phyloP scores from a whole-genome alignment of 2,113 vertebrate species.

The Pedionomus torquatus region DNA sequence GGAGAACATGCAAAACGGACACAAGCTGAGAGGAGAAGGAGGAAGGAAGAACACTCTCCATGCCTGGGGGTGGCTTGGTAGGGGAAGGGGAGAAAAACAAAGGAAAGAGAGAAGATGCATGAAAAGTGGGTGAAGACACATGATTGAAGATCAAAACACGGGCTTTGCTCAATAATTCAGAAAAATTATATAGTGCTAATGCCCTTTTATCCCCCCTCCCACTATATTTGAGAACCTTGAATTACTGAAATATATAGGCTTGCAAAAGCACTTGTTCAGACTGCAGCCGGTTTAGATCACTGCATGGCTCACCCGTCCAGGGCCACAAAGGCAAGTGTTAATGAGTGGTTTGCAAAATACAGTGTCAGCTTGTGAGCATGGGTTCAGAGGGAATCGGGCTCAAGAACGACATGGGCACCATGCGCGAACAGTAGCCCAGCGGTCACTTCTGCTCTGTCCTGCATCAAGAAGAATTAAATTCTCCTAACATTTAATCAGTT shows the following conservation, averaged over 20 bases:
- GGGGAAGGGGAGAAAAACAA: neutral
- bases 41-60: neutral
- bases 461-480: neutral
- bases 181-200: neutral
- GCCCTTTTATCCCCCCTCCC: fast-evolving
- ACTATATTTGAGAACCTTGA: neutral
- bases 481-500: neutral
- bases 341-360: neutral
- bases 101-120: neutral
- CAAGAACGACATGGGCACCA: fast-evolving
- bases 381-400: neutral
- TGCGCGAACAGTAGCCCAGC: neutral
- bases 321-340: neutral
- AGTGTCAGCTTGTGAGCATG: neutral
- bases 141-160: neutral
- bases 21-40: neutral
- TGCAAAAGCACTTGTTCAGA: neutral
- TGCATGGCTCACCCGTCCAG: neutral
- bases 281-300: neutral
- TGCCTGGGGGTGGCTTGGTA: neutral
- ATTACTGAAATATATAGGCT: neutral
- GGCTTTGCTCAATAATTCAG: neutral
- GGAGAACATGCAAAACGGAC: neutral
- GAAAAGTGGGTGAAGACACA: neutral
- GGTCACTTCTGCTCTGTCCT: neutral